Base-by-base conservation (phyloP, 2,113 vertebrate species). In the Accipiter virgatus region DNA sequence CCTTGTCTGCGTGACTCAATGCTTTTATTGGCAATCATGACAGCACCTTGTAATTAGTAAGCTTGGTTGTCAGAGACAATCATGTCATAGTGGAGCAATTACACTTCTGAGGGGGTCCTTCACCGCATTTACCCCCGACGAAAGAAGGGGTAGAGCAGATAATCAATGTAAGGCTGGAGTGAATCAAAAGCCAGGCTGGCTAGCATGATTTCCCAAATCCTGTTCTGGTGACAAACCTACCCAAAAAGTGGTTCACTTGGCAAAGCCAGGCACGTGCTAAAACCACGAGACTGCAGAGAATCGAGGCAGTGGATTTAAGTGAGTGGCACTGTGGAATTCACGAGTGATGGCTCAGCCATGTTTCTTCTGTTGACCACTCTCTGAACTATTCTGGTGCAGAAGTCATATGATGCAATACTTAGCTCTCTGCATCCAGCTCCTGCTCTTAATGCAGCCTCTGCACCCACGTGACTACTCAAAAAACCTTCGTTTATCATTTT, bases 81-180 rank as follows among this genome's bases (percentile, higher is more conserved):
- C 40, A 73, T 6, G 29, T 32, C 61, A 52, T 0, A 66, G 63
- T 7, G 26, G 8, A 63, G 56, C 2, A 9, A 32, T 47, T 23
- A 13, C 1, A 1, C 48, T 88, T 72, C 66, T 0, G 0, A 56
- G 40, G 47, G 86, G 50, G 34, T 47, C 53, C 5, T 1, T 81
- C 47, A 47, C 61, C 26, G 40, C 21, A 45, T 0, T 1, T 59
- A 21, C 13, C 43, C 59, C n/a, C 11, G 25, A 31, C 42, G 78
- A 58, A 73, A 20, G 36, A 47, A 62, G 52, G 78, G 52, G 67
- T 10, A 80, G 48, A 85, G 47, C 68, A 81, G 32, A 40, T 34
- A 7, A 73, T 32, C 0, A 0, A 1, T 1, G 17, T 26, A 11
- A 87, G 55, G 43, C 38, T 1, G 2, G 43, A 43, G 31, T 45